A percentile compares a stretch with the other conserved stretches of the same genome.
Evolutionary conservation across 2,113 vertebrate genomes (phyloP).

Genomic region (Tauraco erythrolophus): DNA sequence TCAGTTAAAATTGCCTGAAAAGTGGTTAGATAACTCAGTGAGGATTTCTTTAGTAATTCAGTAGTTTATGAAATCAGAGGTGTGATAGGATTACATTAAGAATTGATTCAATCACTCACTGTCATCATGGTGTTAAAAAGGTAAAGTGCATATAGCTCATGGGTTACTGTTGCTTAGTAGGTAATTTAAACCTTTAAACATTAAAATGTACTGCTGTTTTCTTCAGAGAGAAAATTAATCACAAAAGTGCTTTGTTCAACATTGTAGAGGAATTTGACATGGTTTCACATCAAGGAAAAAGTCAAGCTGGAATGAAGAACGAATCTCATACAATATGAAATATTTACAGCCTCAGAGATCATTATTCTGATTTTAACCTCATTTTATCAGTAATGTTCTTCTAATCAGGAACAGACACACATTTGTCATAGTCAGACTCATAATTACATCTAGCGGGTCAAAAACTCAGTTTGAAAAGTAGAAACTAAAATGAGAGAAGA

Average conservation of each 20-base stretch:
- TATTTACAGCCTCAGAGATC: constrained; percentile 7
- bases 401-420: background rate
- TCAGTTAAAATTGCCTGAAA: background rate
- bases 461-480: background rate
- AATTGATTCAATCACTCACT: background rate
- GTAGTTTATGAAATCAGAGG: background rate
- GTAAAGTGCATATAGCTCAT: background rate
- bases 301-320: background rate
- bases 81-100: background rate
- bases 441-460: background rate
- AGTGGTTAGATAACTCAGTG: background rate
- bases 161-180: background rate
- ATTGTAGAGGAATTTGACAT: background rate
- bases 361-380: constrained; percentile 40
- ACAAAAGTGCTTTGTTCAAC: background rate
- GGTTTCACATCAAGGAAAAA: background rate
- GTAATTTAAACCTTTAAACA: background rate
- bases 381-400: background rate
- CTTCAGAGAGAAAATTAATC: background rate
- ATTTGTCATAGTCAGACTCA: background rate
- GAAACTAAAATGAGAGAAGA: background rate
- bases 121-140: background rate
- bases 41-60: background rate
- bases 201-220: background rate
- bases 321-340: background rate